Percentiles rank a stretch among this genome's conserved stretches.
Evolutionary conservation across 2,888 invertebrate species (phyloP).

Genomic region (Stramonita haemastoma): DNA sequence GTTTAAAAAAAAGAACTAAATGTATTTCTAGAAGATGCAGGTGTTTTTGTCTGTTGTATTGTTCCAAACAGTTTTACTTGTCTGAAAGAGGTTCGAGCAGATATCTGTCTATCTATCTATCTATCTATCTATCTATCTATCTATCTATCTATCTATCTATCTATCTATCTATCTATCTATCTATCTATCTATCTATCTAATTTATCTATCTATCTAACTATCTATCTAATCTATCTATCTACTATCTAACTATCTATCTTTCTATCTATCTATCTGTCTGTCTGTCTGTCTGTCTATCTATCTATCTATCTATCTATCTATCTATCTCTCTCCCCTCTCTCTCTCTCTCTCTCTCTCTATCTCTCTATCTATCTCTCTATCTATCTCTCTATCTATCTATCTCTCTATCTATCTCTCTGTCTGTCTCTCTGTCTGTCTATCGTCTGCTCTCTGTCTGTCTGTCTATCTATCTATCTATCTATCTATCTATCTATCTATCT

Average conservation of each 20-base stretch:
- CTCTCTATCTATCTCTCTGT: background rate
- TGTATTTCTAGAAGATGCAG: too few species aligned
- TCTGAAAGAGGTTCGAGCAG: too few species aligned
- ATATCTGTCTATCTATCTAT: background rate
- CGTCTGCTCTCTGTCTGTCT: too few species aligned
- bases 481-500: background rate
- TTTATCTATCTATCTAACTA: background rate
- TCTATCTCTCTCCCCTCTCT: background rate
- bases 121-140: conserved; percentile 1
- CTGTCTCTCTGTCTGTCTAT: background rate
- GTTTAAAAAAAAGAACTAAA: too few species aligned
- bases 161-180: background rate
- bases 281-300: background rate
- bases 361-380: background rate
- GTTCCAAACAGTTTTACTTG: too few species aligned
- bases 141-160: conserved; percentile 1
- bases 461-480: background rate
- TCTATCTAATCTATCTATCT: background rate
- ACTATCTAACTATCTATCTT: background rate
- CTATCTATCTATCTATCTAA: conserved; percentile 1
- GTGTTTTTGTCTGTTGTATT: too few species aligned
- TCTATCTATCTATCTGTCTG: background rate
- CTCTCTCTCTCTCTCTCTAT: background rate
- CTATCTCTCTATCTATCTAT: background rate
- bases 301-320: background rate